These are phyloP conservation scores for Chromoteleia sp. DNA, from an alignment of 2,888 invertebrate genomes.

Conservation along the genomic window DNA sequence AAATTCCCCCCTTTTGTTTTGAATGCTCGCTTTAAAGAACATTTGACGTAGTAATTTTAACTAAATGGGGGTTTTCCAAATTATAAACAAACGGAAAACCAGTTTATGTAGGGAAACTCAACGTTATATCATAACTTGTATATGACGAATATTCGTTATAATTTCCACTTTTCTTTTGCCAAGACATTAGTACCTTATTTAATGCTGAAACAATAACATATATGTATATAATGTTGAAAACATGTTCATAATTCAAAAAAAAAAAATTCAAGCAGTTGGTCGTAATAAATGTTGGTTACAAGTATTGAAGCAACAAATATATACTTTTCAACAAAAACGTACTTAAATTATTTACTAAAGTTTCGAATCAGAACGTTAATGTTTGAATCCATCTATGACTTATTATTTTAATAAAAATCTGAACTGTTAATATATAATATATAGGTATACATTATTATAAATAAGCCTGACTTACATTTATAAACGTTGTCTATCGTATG, in stretches of 20 bases:
- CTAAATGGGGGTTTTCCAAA: conserved; percentile 81
- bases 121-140: conserved; percentile 86
- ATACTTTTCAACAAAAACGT: too few relatives aligned
- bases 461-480: conserved; percentile 79
- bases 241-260: too few relatives aligned
- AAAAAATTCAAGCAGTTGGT: too few relatives aligned
- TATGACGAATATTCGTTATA: conserved; percentile 80
- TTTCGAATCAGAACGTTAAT: too few relatives aligned
- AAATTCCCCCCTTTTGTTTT: background rate
- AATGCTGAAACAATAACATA: conserved; percentile 8
- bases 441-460: background rate
- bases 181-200: background rate
- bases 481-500: conserved; percentile 85
- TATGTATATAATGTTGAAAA: too few relatives aligned
- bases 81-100: conserved; percentile 90
- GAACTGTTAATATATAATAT: too few relatives aligned
- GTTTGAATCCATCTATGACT: too few relatives aligned
- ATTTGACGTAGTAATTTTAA: background rate
- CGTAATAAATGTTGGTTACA: too few relatives aligned
- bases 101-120: conserved; percentile 90
- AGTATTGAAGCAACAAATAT: too few relatives aligned
- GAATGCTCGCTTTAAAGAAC: background rate
- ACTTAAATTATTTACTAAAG: too few relatives aligned
- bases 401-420: too few relatives aligned
- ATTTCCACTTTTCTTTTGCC: conserved; percentile 3